Conservation (phyloP, 2,888 invertebrate species). For the Amiota mariae region DNA sequence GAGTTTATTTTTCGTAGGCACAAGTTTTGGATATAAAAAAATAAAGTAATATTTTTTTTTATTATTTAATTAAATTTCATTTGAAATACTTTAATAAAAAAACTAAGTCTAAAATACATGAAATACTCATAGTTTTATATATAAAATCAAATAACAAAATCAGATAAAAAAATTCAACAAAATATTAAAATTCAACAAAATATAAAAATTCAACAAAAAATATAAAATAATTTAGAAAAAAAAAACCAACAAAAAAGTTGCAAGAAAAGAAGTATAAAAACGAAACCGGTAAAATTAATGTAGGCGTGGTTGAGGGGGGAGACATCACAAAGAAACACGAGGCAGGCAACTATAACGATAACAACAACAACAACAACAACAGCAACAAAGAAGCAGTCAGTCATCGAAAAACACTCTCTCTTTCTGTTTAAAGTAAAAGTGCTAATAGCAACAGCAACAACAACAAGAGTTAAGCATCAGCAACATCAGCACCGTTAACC, state of each 20-base stretch:
- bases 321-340: constrained; percentile 25
- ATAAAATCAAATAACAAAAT: not conserved
- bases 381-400: constrained; percentile 56
- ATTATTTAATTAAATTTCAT: not conserved
- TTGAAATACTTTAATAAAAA: not conserved
- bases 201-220: constrained; percentile 1
- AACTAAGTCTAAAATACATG: not conserved
- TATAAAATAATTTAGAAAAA: not conserved
- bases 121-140: too few relatives aligned
- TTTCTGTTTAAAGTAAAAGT: constrained; percentile 70
- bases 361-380: constrained; percentile 42
- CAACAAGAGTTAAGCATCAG: constrained; percentile 14
- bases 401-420: constrained; percentile 63
- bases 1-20: not conserved
- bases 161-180: not conserved
- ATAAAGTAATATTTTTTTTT: not conserved
- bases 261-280: constrained; percentile 41
- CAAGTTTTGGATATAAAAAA: not conserved
- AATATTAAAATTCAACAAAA: too few relatives aligned
- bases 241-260: constrained; percentile 46
- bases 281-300: constrained; percentile 30
- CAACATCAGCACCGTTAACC: not conserved
- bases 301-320: too few relatives aligned
- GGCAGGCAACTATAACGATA: constrained; percentile 8
- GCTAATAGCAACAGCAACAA: constrained; percentile 44